These are phyloP conservation scores for Hestina assimilis DNA, from an alignment of 1,140 invertebrate species.

Conservation along the genomic window DNA sequence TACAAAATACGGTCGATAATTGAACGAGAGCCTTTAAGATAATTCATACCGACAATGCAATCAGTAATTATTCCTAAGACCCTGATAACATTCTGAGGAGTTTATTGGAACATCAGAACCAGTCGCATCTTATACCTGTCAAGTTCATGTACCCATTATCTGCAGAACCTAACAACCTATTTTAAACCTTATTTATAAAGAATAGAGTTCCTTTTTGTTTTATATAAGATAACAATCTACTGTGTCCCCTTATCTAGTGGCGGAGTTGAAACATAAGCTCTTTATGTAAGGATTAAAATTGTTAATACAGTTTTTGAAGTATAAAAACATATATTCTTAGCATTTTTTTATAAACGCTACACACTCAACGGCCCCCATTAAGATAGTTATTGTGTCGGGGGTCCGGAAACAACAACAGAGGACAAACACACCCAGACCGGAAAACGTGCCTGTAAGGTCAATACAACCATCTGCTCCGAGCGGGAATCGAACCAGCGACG, in stretches of 20 bases:
- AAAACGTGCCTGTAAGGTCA: too few species aligned
- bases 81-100: conserved; percentile 45
- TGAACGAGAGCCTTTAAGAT: background rate
- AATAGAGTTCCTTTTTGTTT: background rate
- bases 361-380: too few species aligned
- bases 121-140: conserved; percentile 53
- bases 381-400: too few species aligned
- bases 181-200: conserved; percentile 6
- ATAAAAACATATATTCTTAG: too few species aligned
- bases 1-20: background rate
- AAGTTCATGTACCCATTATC: conserved; percentile 23
- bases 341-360: too few species aligned
- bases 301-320: too few species aligned
- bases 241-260: background rate
- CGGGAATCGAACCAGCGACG: too few species aligned
- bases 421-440: too few species aligned
- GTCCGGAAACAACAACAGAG: too few species aligned
- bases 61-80: conserved; percentile 42
- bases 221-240: background rate
- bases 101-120: conserved; percentile 57
- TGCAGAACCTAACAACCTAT: conserved; percentile 10
- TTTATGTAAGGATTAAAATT: too few species aligned
- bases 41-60: conserved; percentile 25
- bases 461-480: too few species aligned
- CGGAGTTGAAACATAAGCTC: background rate